Evolutionary conservation across 2,797 vertebrate genomes (phyloP), one percentile per base, ranked within the genome.

Genomic region (Botia kubotai): DNA sequence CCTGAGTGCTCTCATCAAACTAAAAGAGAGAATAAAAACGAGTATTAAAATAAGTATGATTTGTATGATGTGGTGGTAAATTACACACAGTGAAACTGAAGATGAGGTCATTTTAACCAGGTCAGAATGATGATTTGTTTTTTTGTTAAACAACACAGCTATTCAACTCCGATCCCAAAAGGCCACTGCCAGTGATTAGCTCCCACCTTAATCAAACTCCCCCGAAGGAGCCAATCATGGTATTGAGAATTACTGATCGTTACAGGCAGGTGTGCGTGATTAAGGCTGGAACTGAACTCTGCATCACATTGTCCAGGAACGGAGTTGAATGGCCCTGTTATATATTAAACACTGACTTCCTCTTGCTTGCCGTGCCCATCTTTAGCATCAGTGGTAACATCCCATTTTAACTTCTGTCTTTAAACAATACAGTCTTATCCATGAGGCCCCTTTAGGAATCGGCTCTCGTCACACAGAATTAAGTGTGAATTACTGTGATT

Each of bases 1-100:
- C 97, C 91, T 95, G 93, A 0, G 97, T 99, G 87, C 93, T 86
- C 72, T 95, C 95, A 17, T 97, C 96, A 0, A 95, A 89, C 96
- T 98, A 82, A 17, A 68, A 77, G 2, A 46, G 17, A 10, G 10
- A n/a, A n/a, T n/a, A 60, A 7, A 57, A 69, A 23, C 36, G 6
- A 52, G 23, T 11, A 65, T 26, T 57, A 1, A 11, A 58, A 43
- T 19, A 6, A n/a, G 7, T 19, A 8, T 39, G 63, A 66, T 65
- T 5, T 16, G 36, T n/a, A 65, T 0, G n/a, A 8, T 16, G 63
- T 23, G n/a, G 21, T 76, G 17, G 26, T 19, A 50, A 78, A 70
- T 60, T 7, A 50, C 6, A 58, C 14, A 5, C 36, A 7, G 19
- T 23, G 13, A 26, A 53, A 65, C n/a, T 4, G 6, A 46, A 13